A percentile compares a stretch with the other conserved stretches of the same genome.
These are phyloP conservation scores for Ctenosaura bakeri DNA, from an alignment of 2,797 vertebrate genomes.

Conservation along the genomic window DNA sequence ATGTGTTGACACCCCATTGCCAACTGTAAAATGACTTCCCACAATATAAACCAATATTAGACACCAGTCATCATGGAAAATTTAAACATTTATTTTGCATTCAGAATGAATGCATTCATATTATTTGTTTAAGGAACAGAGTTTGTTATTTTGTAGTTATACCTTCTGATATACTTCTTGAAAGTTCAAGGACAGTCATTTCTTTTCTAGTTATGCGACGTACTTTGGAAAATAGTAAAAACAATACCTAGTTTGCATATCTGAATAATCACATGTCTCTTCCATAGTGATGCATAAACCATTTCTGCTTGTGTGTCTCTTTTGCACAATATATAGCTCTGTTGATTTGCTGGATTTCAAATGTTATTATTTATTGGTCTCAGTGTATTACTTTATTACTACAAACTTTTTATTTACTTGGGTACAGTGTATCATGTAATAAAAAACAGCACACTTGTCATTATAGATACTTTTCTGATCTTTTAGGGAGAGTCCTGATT, in stretches of 20 bases:
- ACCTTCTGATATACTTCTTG: neutral
- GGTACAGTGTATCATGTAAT: slow-evolving; percentile 59
- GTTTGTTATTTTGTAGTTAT: neutral
- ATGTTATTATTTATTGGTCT: slow-evolving; percentile 44
- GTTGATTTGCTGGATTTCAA: neutral
- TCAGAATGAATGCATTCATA: neutral
- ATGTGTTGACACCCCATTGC: neutral
- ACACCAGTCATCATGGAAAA: neutral
- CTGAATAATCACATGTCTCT: neutral
- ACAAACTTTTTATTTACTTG: slow-evolving; percentile 41
- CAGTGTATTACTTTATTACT: slow-evolving; percentile 43
- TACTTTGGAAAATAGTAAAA: neutral
- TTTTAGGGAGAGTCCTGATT: no score
- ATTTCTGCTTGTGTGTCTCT: neutral
- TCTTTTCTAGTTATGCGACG: no score
- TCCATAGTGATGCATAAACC: neutral
- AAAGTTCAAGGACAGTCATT: neutral
- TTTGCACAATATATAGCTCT: no score
- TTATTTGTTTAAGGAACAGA: neutral
- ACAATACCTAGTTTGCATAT: neutral
- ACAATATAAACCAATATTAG: neutral
- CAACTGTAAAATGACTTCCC: neutral
- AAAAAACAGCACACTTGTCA: slow-evolving; percentile 31
- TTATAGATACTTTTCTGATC: neutral
- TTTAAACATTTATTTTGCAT: neutral